Percentiles rank a stretch among this genome's conserved stretches.
Conservation (phyloP, 1,140 invertebrate genomes). For the Hermetia illucens region DNA sequence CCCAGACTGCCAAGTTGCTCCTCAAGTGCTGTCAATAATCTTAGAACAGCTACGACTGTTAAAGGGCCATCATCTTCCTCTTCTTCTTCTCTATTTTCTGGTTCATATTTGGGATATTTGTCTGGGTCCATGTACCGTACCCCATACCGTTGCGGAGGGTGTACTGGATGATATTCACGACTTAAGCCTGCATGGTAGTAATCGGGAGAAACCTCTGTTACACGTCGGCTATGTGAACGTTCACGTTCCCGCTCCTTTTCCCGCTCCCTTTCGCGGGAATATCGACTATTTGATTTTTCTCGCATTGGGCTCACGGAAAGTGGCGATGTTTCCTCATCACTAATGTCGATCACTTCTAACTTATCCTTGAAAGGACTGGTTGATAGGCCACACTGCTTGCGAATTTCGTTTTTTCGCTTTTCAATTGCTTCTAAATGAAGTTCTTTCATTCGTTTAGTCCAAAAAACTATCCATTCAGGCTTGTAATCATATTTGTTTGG, state of each 20-base stretch:
- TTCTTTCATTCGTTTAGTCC: slow-evolving; percentile 65
- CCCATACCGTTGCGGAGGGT: too few relatives aligned
- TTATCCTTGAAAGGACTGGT: too few relatives aligned
- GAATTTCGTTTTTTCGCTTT: slow-evolving; percentile 34
- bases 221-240: too few relatives aligned
- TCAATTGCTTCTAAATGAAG: slow-evolving; percentile 41
- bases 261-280: slow-evolving; percentile 7
- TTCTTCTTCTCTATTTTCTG: slow-evolving; percentile 9
- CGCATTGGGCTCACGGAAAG: slow-evolving; percentile 5
- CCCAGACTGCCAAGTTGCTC: slow-evolving; percentile 64
- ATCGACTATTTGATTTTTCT: too few relatives aligned
- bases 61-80: slow-evolving; percentile 23
- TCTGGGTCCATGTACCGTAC: slow-evolving; percentile 8
- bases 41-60: slow-evolving; percentile 51
- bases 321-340: slow-evolving; percentile 4
- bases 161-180: too few relatives aligned
- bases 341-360: slow-evolving; percentile 8
- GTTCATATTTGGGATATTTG: slow-evolving; percentile 9
- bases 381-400: slow-evolving; percentile 35
- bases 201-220: too few relatives aligned
- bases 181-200: too few relatives aligned
- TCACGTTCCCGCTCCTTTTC: slow-evolving; percentile 7
- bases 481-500: slow-evolving; percentile 67
- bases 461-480: slow-evolving; percentile 71
- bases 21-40: slow-evolving; percentile 63